These are phyloP conservation scores for Bilobella aurantiaca DNA, from an alignment of 1,140 invertebrate species.

Conservation along the genomic window DNA sequence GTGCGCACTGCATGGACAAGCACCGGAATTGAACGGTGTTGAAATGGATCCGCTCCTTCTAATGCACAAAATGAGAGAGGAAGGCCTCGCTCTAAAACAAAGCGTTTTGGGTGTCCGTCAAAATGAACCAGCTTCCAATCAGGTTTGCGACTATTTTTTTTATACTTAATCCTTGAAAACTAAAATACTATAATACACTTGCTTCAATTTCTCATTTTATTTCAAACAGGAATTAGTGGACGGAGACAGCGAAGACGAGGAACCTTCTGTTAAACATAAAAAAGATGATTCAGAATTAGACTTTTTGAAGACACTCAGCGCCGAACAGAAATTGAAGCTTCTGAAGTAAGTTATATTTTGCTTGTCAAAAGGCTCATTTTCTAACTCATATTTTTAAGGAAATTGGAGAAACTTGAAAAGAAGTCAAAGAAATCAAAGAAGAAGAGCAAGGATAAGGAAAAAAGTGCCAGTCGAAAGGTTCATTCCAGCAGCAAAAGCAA, in stretches of 20 bases:
- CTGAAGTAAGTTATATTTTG: constrained; percentile 54
- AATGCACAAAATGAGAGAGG: constrained; percentile 81
- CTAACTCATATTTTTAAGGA: constrained; percentile 45
- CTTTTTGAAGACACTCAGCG: constrained; percentile 69
- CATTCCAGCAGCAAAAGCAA: not conserved
- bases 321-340: constrained; percentile 81
- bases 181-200: not conserved
- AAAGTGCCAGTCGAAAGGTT: not conserved
- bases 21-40: constrained; percentile 51
- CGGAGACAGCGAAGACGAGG: constrained; percentile 47
- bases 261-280: constrained; percentile 45
- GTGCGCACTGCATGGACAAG: constrained; percentile 83
- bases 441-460: constrained; percentile 12
- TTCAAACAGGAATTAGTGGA: constrained; percentile 39
- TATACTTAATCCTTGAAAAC: too few species aligned
- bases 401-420: constrained; percentile 65
- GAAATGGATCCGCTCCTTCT: constrained; percentile 60
- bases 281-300: constrained; percentile 47
- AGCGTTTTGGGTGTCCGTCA: constrained; percentile 54
- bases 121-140: constrained; percentile 44
- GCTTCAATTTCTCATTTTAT: not conserved
- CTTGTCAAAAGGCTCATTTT: not conserved
- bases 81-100: constrained; percentile 76
- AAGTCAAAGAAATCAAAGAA: constrained; percentile 38
- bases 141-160: too few species aligned